Percentiles rank a stretch among this genome's conserved stretches.
phyloP scores from a whole-genome alignment of 2,797 vertebrate genomes.

The Gymnothorax reevesii region DNA sequence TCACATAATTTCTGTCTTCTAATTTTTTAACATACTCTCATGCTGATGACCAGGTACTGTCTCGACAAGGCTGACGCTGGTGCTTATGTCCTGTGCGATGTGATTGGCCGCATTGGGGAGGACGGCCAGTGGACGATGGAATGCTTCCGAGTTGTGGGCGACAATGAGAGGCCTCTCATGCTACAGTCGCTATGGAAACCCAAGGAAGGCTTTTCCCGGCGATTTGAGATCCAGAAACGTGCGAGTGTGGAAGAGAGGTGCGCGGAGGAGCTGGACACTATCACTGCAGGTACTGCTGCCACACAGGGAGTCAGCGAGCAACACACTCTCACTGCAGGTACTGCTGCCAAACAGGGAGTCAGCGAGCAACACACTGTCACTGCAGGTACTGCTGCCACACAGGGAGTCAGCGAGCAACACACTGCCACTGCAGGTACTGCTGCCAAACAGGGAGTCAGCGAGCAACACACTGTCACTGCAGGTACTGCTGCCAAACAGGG shows the following conservation, averaged over 20 bases:
- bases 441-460: background rate
- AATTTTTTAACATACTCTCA: background rate
- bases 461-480: background rate
- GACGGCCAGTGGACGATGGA: constrained; percentile 71
- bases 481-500: background rate
- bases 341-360: background rate
- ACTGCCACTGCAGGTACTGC: too few relatives aligned
- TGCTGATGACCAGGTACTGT: constrained; percentile 67
- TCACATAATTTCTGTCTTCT: constrained; percentile 8
- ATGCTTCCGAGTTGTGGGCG: constrained; percentile 73
- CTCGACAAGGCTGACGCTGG: constrained; percentile 68
- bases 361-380: background rate
- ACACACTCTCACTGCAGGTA: background rate
- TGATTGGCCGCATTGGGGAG: constrained; percentile 67
- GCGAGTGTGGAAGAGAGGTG: constrained; percentile 71
- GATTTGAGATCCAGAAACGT: constrained; percentile 78
- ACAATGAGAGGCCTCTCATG: constrained; percentile 78
- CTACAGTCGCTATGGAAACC: constrained; percentile 83
- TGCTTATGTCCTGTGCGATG: constrained; percentile 75
- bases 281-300: constrained; percentile 75
- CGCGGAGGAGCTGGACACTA: constrained; percentile 74
- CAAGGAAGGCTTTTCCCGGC: constrained; percentile 73
- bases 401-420: background rate
- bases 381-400: background rate
- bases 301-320: background rate